Evolutionary conservation across 2,113 vertebrate genomes (phyloP).

Genomic region (Accipiter virgatus): DNA sequence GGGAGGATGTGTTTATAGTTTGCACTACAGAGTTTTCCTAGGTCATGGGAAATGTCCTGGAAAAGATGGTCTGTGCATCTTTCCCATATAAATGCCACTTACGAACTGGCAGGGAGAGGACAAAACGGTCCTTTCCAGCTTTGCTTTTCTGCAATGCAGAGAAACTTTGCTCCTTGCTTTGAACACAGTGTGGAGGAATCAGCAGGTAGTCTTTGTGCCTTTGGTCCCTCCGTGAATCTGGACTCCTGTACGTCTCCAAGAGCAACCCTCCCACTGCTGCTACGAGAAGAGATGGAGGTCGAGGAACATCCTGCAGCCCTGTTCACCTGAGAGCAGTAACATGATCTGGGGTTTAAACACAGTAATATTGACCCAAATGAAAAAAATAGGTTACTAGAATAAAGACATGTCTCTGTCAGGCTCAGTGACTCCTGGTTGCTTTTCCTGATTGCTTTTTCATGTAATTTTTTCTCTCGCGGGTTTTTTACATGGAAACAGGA

Average conservation of each 20-base stretch:
- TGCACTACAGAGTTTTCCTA: neutral
- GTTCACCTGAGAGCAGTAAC: neutral
- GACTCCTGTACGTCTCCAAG: rapidly evolving
- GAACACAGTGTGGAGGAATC: neutral
- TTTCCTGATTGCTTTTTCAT: neutral
- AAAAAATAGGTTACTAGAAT: no score
- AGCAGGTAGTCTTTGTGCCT: neutral
- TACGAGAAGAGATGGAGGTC: rapidly evolving
- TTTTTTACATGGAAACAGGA: slow-evolving; percentile 1
- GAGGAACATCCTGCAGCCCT: neutral
- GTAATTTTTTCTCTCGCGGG: neutral
- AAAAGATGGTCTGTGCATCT: neutral
- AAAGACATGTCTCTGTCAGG: neutral
- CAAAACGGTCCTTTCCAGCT: neutral
- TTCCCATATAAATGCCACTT: neutral
- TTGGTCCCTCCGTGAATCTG: rapidly evolving
- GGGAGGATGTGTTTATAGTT: rapidly evolving
- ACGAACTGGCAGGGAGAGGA: neutral
- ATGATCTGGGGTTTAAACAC: neutral
- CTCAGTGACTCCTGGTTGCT: neutral
- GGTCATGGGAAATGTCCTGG: neutral
- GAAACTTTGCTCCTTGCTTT: neutral
- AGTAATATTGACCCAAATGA: neutral
- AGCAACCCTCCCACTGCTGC: neutral
- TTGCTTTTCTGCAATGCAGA: neutral